Conservation (phyloP, 2,113 vertebrate genomes). For the Orycteropus afer region DNA sequence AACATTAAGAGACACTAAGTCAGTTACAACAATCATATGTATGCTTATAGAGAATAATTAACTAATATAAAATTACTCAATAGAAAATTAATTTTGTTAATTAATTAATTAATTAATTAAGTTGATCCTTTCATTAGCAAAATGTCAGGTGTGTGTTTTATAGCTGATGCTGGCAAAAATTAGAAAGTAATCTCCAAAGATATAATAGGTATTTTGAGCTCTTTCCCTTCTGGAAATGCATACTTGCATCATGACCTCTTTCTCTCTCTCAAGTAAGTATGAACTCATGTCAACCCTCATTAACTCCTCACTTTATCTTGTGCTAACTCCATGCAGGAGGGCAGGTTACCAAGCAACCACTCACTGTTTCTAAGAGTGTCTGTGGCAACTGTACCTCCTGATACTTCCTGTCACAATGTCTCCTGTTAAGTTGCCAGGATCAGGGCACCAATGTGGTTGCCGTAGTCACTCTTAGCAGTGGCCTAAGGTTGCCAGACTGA, state of each 20-base stretch:
- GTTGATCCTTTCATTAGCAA: not conserved
- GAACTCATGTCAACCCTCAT: constrained; percentile 53
- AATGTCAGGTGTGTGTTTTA: constrained; percentile 17
- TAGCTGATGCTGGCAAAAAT: constrained; percentile 20
- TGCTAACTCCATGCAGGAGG: not conserved
- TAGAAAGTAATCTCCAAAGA: constrained; percentile 19
- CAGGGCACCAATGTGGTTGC: constrained; percentile 44
- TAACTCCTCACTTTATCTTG: constrained; percentile 46
- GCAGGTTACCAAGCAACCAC: constrained; percentile 77
- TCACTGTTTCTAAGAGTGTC: constrained; percentile 41
- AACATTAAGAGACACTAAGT: not conserved
- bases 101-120: constrained; percentile 56
- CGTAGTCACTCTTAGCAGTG: constrained; percentile 48
- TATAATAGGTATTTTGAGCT: constrained; percentile 40
- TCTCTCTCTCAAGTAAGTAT: not conserved
- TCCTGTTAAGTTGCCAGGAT: constrained; percentile 61
- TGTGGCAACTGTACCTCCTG: constrained; percentile 1
- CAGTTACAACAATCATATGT: not conserved
- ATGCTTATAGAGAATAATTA: not conserved
- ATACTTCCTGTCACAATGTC: constrained; percentile 64
- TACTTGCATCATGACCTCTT: not conserved
- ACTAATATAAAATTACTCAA: not conserved
- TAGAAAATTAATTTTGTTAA: constrained; percentile 49
- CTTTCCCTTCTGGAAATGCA: constrained; percentile 30
- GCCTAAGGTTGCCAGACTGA: not conserved